Evolutionary conservation across 2,113 vertebrate genomes (phyloP).

Genomic region (Ploceus nigricollis): DNA sequence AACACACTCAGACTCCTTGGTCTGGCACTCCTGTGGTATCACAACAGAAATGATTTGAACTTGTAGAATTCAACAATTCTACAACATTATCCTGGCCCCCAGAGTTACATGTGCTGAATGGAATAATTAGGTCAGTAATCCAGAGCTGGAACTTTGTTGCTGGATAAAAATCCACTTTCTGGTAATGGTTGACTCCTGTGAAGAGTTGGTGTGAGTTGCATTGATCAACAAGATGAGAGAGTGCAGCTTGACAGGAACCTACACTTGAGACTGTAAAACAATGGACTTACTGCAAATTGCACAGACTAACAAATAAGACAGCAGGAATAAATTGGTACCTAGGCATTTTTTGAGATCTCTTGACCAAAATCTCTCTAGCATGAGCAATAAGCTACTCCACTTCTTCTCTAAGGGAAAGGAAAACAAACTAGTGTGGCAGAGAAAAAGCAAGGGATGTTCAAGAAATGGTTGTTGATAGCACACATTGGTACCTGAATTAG

Average conservation of each 20-base stretch:
- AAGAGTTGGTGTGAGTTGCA: neutral
- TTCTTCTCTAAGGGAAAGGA: neutral
- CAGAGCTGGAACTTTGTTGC: neutral
- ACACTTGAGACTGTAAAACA: neutral
- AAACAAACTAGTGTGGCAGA: neutral
- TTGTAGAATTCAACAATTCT: neutral
- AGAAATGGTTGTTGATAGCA: neutral
- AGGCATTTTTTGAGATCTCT: neutral
- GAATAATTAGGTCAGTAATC: slow-evolving; percentile 15
- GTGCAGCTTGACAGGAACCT: neutral
- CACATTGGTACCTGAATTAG: neutral
- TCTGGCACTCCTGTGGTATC: neutral
- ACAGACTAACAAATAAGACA: neutral
- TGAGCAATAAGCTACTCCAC: neutral
- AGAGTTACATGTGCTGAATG: neutral
- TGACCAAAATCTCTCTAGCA: neutral
- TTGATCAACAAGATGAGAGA: slow-evolving; percentile 1
- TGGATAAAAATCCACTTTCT: neutral
- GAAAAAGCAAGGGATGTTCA: neutral
- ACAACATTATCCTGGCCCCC: neutral
- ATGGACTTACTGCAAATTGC: neutral
- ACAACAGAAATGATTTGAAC: neutral
- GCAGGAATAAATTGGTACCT: neutral
- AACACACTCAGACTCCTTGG: neutral
- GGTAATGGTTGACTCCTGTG: neutral